Conservation (phyloP, 2,113 vertebrate genomes). For the Epinephelus moara region DNA sequence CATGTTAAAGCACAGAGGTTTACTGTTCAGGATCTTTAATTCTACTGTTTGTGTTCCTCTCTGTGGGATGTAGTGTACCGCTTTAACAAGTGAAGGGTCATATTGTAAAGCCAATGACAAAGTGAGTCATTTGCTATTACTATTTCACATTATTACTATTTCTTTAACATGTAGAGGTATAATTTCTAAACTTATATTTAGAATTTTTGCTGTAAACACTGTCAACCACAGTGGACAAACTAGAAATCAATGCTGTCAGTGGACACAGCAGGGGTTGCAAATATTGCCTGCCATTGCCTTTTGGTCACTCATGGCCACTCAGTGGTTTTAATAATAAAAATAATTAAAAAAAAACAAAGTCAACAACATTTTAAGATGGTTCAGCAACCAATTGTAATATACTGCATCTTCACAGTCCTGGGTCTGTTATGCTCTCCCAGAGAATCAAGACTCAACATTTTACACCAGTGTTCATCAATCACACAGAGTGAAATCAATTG, state of each 20-base stretch:
- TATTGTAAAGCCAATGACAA: neutral
- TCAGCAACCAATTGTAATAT: neutral
- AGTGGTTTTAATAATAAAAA: too few relatives aligned
- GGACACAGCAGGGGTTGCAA: neutral
- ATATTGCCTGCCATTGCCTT: neutral
- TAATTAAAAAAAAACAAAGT: neutral
- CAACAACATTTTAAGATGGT: too few relatives aligned
- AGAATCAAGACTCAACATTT: constrained; percentile 4
- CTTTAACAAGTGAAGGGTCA: neutral
- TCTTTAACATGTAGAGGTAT: neutral
- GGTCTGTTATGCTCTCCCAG: neutral
- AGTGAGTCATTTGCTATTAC: neutral
- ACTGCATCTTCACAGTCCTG: neutral
- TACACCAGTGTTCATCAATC: constrained; percentile 16
- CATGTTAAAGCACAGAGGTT: too few relatives aligned
- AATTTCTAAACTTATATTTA: neutral
- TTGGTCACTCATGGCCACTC: neutral
- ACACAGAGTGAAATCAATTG: constrained; percentile 25
- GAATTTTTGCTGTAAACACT: neutral
- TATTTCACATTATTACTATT: too few relatives aligned
- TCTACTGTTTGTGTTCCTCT: neutral
- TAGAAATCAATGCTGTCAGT: neutral
- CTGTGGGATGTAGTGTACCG: neutral
- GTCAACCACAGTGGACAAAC: neutral
- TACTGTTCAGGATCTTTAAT: neutral